Conservation (phyloP, 2,888 invertebrate species). For the Diarsia mendica region DNA sequence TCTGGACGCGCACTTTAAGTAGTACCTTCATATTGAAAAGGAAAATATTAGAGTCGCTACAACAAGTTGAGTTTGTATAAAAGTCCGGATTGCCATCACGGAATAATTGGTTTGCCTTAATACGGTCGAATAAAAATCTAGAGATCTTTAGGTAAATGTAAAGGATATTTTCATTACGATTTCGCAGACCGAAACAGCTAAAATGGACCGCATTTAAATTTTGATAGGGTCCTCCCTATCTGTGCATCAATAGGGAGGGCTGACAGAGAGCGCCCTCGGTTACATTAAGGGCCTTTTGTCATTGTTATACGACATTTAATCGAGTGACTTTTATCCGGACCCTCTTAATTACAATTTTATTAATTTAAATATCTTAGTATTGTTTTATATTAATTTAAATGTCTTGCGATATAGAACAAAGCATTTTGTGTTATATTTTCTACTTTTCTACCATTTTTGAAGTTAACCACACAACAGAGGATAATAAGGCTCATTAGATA, state of each 20-base stretch:
- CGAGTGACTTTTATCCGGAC: slow-evolving; percentile 66
- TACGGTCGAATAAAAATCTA: slow-evolving; percentile 70
- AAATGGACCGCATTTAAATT: slow-evolving; percentile 79
- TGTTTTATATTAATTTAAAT: slow-evolving; percentile 49
- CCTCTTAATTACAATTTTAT: slow-evolving; percentile 67
- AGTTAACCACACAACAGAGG: slow-evolving; percentile 9
- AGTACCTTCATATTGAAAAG: slow-evolving; percentile 39
- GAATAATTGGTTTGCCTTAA: slow-evolving; percentile 65
- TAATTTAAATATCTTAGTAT: slow-evolving; percentile 64
- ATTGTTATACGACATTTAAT: slow-evolving; percentile 77
- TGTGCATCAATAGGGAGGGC: slow-evolving; percentile 75
- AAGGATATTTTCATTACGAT: slow-evolving; percentile 75
- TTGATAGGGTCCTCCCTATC: slow-evolving; percentile 76
- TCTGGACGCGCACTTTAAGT: slow-evolving; percentile 56
- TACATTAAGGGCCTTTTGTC: slow-evolving; percentile 72
- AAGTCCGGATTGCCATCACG: slow-evolving; percentile 57
- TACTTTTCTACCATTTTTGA: neutral
- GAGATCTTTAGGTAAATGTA: slow-evolving; percentile 71
- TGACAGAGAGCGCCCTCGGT: slow-evolving; percentile 69
- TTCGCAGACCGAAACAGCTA: slow-evolving; percentile 68
- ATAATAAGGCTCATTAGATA: neutral
- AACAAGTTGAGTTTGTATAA: slow-evolving; percentile 48
- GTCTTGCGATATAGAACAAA: slow-evolving; percentile 16
- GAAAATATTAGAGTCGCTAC: slow-evolving; percentile 33
- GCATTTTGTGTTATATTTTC: slow-evolving; percentile 6